Evolutionary conservation across 2,888 invertebrate species (phyloP), one percentile per base, ranked within the genome.

Genomic region (Machimus atricapillus): DNA sequence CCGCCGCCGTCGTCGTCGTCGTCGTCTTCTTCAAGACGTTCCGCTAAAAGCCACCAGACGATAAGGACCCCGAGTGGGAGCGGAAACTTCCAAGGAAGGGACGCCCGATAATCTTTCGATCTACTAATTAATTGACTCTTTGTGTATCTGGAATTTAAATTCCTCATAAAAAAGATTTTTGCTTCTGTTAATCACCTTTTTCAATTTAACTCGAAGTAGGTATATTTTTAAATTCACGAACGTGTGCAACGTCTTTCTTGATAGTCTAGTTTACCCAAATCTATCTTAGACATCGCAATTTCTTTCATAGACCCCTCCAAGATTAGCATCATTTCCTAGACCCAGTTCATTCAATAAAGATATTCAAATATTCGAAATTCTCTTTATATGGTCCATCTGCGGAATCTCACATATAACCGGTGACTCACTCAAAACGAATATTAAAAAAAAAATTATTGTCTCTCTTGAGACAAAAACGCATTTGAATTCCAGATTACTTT

Each of bases 91-190:
- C 79, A 85, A 56, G 27, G 46, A 85, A 74, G 43, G 16, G 46
- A 74, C 74, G 74, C 73, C 74, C 91, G 90, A 91, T 91, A 92
- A 92, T 92, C 92, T 90, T 90, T 91, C 90, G 90, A 92, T 92
- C 92, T 92, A 91, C 92, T 92, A 92, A 92, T 92, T 92, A 92
- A 92, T 92, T 92, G 92, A 92, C 92, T 92, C 91, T 92, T 91
- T 91, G 91, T 92, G 92, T 92, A 86, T 56, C 86, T 76, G 78
- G 58, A 86, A 86, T 86, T 86, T 58, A 77, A 77, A 77, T 74
- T 85, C 40, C 52, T 74, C 74, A 73, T 85, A 85, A 85, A 85
- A n/a, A 40, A 46, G 34, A 74, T 46, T 85, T 74, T 56, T 66
- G 74, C 74, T 85, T 74, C 85, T 85, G 85, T 85, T 85, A 74